A percentile compares a stretch with the other conserved stretches of the same genome.
Conservation (phyloP, 2,113 vertebrate species). For the Protomyctophum bolini region DNA sequence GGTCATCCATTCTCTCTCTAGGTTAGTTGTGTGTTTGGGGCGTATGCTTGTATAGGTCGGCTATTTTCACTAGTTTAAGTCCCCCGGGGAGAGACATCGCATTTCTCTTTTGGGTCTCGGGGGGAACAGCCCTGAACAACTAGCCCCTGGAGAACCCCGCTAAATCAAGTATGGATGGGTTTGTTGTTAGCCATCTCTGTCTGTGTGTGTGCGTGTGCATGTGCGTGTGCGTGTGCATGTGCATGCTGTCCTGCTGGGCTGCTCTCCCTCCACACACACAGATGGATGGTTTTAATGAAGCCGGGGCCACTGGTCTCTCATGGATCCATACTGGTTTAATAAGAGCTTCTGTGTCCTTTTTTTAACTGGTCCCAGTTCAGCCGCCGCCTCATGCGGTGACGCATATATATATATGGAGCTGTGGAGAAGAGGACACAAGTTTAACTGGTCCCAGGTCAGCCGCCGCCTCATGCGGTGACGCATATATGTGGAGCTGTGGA, state of each 20-base stretch:
- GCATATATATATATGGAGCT: slow-evolving; percentile 66
- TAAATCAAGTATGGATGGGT: no score
- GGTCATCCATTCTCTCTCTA: no score
- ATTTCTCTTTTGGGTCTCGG: no score
- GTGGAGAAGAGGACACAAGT: slow-evolving; percentile 13
- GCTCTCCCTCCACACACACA: slow-evolving; percentile 50
- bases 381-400: slow-evolving; percentile 20
- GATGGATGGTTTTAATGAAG: slow-evolving; percentile 78
- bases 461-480: slow-evolving; percentile 16
- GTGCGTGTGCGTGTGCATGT: no score
- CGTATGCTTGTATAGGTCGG: no score
- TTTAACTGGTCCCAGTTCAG: slow-evolving; percentile 62
- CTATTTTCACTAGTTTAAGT: no score
- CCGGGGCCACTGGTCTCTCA: slow-evolving; percentile 50
- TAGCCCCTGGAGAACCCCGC: no score
- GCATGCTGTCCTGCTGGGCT: slow-evolving; percentile 27
- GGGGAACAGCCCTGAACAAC: no score
- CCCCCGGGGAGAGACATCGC: no score
- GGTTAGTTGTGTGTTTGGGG: no score
- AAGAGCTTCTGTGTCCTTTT: slow-evolving; percentile 59
- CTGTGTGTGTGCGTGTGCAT: no score
- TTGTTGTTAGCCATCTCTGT: no score
- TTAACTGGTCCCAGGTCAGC: slow-evolving; percentile 58
- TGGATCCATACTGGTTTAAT: slow-evolving; percentile 60
- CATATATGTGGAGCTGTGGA: slow-evolving; percentile 58